A percentile compares a stretch with the other conserved stretches of the same genome.
These are phyloP conservation scores for Parazoanthus swiftii DNA, from an alignment of 92 coral and sea anemone species.

Conservation along the genomic window DNA sequence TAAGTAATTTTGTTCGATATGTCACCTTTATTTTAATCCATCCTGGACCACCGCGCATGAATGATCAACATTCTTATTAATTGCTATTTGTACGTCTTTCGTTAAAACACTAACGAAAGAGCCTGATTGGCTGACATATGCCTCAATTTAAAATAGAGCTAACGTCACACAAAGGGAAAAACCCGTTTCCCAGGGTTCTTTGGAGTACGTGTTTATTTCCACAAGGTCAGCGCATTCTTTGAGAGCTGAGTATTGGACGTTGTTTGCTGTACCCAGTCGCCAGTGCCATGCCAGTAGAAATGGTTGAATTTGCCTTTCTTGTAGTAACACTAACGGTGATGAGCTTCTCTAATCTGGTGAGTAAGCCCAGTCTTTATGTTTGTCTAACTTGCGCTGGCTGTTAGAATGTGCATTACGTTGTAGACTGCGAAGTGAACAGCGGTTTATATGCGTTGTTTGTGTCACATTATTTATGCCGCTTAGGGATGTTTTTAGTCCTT, in stretches of 20 bases:
- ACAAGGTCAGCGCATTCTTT: constrained; percentile 37
- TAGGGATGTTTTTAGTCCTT: constrained; percentile 4
- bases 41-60: not conserved
- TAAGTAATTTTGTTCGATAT: not conserved
- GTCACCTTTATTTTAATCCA: constrained; percentile 5
- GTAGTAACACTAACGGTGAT: too few relatives aligned
- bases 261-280: too few relatives aligned
- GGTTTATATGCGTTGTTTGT: not conserved
- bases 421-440: not conserved
- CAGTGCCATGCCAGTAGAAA: not conserved
- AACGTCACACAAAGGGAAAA: constrained; percentile 17
- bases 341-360: not conserved
- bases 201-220: constrained; percentile 5
- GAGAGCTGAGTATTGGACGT: not conserved
- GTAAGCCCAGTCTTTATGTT: not conserved
- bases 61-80: not conserved
- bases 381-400: not conserved
- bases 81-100: not conserved
- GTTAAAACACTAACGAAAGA: not conserved
- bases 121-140: constrained; percentile 7
- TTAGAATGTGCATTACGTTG: not conserved
- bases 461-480: not conserved
- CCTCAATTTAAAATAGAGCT: not conserved
- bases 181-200: constrained; percentile 35
- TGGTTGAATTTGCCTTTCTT: not conserved